Conservation (phyloP, 1,140 invertebrate species). For the Cataglyphis hispanica region DNA sequence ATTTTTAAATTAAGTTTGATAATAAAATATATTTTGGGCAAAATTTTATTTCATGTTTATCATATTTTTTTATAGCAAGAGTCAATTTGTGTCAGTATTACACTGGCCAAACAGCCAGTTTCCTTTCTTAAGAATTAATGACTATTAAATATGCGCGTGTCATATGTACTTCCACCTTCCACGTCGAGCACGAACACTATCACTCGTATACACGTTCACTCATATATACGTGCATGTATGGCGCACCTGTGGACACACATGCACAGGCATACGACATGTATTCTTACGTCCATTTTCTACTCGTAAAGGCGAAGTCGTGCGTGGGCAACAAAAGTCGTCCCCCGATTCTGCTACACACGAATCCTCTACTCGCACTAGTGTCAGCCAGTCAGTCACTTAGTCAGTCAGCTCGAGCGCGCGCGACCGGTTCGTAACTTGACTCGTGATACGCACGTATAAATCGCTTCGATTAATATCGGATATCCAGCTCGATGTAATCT, state of each 20-base stretch:
- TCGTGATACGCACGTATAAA: neutral
- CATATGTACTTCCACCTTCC: slow-evolving; percentile 20
- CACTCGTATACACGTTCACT: slow-evolving; percentile 23
- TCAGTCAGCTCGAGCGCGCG: slow-evolving; percentile 74
- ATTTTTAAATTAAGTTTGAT: slow-evolving; percentile 3
- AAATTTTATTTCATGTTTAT: neutral
- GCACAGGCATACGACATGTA: neutral
- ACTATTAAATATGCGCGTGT: slow-evolving; percentile 31
- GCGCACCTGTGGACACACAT: slow-evolving; percentile 32
- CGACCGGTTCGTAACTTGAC: slow-evolving; percentile 48
- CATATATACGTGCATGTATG: neutral
- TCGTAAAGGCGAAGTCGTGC: slow-evolving; percentile 46
- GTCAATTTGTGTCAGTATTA: slow-evolving; percentile 51
- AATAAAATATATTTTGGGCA: neutral
- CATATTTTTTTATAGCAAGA: neutral
- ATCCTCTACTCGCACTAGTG: slow-evolving; percentile 62
- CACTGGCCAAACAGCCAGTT: neutral
- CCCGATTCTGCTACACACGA: slow-evolving; percentile 68
- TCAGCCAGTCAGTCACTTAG: slow-evolving; percentile 70
- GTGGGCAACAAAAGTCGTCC: slow-evolving; percentile 65
- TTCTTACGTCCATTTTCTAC: slow-evolving; percentile 52
- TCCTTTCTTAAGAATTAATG: slow-evolving; percentile 30
- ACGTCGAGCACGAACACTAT: slow-evolving; percentile 22
- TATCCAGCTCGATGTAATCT: neutral
- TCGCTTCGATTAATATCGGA: slow-evolving; percentile 24